Percentiles rank a stretch among this genome's conserved stretches.
These are phyloP conservation scores for Drosophila maculinotata DNA, from an alignment of 2,888 invertebrate species.

Conservation along the genomic window DNA sequence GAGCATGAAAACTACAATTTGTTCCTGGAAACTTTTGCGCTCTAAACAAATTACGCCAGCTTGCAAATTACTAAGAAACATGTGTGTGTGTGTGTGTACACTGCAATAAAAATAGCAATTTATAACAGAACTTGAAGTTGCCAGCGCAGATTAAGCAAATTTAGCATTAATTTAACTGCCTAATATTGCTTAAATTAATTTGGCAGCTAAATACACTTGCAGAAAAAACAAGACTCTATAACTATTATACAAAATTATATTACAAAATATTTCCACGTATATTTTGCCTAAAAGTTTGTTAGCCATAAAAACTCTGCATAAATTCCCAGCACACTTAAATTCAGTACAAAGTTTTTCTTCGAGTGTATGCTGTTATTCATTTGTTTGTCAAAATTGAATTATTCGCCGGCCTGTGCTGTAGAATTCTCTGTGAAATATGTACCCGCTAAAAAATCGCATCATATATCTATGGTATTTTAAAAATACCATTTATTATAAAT, in stretches of 20 bases:
- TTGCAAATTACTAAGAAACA: slow-evolving; percentile 34
- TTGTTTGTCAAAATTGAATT: slow-evolving; percentile 27
- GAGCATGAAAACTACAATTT: slow-evolving; percentile 54
- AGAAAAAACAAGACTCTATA: too few species aligned
- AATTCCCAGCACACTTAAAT: not conserved
- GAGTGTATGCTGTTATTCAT: slow-evolving; percentile 1
- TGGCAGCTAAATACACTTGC: slow-evolving; percentile 9
- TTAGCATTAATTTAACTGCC: slow-evolving; percentile 17
- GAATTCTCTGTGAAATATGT: slow-evolving; percentile 11
- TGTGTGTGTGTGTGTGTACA: slow-evolving; percentile 14
- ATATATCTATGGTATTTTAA: slow-evolving; percentile 27
- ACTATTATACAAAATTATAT: too few species aligned
- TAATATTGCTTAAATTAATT: slow-evolving; percentile 15
- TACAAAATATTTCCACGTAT: too few species aligned
- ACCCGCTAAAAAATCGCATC: not conserved
- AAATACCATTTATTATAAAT: slow-evolving; percentile 40
- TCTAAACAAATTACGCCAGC: slow-evolving; percentile 52
- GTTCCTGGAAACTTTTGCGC: slow-evolving; percentile 48
- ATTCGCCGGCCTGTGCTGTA: slow-evolving; percentile 9
- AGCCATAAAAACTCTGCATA: not conserved
- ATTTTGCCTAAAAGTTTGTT: too few species aligned
- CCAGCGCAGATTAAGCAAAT: slow-evolving; percentile 16
- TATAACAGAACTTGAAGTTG: slow-evolving; percentile 17
- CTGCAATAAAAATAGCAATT: slow-evolving; percentile 14
- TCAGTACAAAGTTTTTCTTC: not conserved